A percentile compares a stretch with the other conserved stretches of the same genome.
Evolutionary conservation across 2,797 vertebrate species (phyloP).

Genomic region (Hippoglossus hippoglossus): DNA sequence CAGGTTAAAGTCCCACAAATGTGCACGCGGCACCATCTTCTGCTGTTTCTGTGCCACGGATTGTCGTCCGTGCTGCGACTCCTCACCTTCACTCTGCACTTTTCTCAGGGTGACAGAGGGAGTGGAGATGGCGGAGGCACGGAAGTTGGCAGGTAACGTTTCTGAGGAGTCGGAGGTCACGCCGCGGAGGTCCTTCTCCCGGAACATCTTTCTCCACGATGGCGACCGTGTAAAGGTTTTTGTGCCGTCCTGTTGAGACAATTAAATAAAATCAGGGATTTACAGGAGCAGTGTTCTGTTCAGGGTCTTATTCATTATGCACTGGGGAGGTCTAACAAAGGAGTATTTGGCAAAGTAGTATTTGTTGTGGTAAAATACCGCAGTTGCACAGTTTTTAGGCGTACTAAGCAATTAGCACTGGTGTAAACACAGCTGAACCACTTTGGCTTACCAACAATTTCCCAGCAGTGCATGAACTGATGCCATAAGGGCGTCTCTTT

Average conservation of each 20-base stretch:
- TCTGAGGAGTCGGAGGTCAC: slow-evolving; percentile 93
- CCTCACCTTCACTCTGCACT: slow-evolving; percentile 92
- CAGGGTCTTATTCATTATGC: neutral
- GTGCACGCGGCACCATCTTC: too few species aligned
- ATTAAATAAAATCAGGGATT: slow-evolving; percentile 32
- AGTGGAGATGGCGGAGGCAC: slow-evolving; percentile 91
- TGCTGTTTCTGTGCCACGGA: too few species aligned
- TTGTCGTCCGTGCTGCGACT: neutral
- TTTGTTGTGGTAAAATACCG: slow-evolving; percentile 41
- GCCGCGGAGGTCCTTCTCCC: slow-evolving; percentile 93
- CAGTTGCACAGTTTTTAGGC: neutral
- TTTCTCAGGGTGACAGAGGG: slow-evolving; percentile 92
- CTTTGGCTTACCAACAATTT: slow-evolving; percentile 38
- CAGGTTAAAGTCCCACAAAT: too few species aligned
- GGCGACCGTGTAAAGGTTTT: slow-evolving; percentile 94
- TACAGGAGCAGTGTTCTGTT: slow-evolving; percentile 13
- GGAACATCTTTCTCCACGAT: slow-evolving; percentile 95
- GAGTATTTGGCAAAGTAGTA: slow-evolving; percentile 40
- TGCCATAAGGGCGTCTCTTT: slow-evolving; percentile 29
- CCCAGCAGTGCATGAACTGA: slow-evolving; percentile 29
- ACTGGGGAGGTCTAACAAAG: neutral
- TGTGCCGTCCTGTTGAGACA: slow-evolving; percentile 85
- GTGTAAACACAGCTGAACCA: slow-evolving; percentile 73
- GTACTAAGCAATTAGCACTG: slow-evolving; percentile 59
- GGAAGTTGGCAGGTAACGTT: slow-evolving; percentile 94